Evolutionary conservation across 2,113 vertebrate genomes (phyloP).

Genomic region (Limanda limanda): DNA sequence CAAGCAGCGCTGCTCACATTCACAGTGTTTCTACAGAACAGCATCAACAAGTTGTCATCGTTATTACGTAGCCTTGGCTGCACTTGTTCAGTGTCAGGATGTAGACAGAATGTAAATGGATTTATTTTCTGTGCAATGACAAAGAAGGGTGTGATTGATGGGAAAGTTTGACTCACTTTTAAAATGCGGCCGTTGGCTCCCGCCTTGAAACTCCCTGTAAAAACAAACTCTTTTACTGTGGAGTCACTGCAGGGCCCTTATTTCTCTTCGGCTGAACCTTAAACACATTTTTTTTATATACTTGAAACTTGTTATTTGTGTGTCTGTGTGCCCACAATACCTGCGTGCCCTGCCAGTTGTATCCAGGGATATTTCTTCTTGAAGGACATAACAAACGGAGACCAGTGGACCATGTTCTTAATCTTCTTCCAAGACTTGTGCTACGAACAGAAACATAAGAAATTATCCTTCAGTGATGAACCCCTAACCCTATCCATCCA

Average conservation of each 20-base stretch:
- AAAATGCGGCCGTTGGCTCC: conserved; percentile 95
- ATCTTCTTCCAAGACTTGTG: conserved; percentile 99
- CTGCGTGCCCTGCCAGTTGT: conserved; percentile 96
- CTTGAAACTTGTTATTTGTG: not conserved
- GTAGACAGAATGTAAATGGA: not conserved
- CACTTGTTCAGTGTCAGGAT: not conserved
- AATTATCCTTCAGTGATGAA: not conserved
- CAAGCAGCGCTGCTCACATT: conserved; percentile 96
- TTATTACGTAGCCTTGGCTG: not conserved
- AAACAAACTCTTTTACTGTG: conserved; percentile 16
- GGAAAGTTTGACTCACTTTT: conserved; percentile 78
- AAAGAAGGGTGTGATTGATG: not conserved
- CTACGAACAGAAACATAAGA: conserved; percentile 74
- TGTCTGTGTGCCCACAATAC: conserved; percentile 66
- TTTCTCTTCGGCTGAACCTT: not conserved
- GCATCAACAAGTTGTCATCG: not conserved
- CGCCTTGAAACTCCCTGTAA: conserved; percentile 95
- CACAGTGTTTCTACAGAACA: conserved; percentile 89
- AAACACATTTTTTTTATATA: not conserved
- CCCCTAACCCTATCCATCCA: too few species aligned
- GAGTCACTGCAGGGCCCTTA: not conserved
- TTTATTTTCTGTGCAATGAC: not conserved
- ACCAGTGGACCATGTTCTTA: conserved; percentile 99
- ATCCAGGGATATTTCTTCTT: conserved; percentile 99
- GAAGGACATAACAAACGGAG: conserved; percentile 98